These are phyloP conservation scores for Melinopterus prodromus DNA, from an alignment of 2,888 invertebrate genomes.

Conservation along the genomic window DNA sequence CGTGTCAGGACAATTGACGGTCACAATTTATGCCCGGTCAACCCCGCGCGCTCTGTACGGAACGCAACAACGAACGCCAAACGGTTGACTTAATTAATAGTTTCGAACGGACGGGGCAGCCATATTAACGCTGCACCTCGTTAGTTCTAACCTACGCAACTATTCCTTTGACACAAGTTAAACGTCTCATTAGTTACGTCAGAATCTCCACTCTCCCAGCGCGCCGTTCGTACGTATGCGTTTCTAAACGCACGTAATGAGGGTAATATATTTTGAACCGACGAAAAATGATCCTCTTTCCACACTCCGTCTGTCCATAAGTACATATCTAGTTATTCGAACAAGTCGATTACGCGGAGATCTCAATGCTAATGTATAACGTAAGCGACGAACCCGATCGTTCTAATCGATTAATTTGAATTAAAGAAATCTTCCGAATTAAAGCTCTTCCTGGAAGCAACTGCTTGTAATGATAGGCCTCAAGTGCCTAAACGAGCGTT, in stretches of 20 bases:
- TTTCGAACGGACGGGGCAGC: not conserved
- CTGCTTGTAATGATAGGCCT: not conserved
- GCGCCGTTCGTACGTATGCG: not conserved
- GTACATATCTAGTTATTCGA: not conserved
- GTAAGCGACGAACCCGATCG: too few relatives aligned
- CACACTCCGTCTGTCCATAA: not conserved
- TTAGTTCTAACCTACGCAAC: conserved; percentile 4
- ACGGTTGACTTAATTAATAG: not conserved
- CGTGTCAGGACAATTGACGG: not conserved
- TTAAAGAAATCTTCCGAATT: not conserved
- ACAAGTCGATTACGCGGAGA: not conserved
- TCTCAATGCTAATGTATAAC: too few relatives aligned
- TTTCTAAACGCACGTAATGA: conserved; percentile 4
- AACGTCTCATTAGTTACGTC: not conserved
- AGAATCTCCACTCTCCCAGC: not conserved
- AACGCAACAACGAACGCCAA: not conserved
- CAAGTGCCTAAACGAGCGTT: not conserved
- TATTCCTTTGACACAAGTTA: not conserved
- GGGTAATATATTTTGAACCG: not conserved
- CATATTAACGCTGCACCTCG: conserved; percentile 4
- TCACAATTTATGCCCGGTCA: not conserved
- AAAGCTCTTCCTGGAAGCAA: not conserved
- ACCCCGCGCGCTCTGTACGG: too few relatives aligned
- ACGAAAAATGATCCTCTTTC: not conserved
- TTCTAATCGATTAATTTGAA: not conserved